Percentiles rank a stretch among this genome's conserved stretches.
Evolutionary conservation across 2,113 vertebrate species (phyloP).

Genomic region (Oreochromis aureus): DNA sequence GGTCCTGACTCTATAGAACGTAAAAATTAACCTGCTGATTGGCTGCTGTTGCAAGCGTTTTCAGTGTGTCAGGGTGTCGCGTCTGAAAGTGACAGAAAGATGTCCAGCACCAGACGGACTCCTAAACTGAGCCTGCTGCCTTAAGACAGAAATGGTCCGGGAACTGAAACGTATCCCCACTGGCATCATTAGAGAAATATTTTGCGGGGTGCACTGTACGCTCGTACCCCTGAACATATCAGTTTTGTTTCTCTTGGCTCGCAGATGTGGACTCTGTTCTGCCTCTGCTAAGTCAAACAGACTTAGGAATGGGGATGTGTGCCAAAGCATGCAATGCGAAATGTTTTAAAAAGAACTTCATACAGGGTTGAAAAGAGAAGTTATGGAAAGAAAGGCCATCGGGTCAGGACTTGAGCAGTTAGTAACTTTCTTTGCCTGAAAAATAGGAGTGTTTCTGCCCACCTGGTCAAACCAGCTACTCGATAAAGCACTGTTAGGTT

Average conservation of each 20-base stretch:
- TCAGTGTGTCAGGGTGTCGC: neutral
- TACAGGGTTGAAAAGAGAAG: slow-evolving; percentile 40
- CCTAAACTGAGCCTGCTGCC: neutral
- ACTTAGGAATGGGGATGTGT: slow-evolving; percentile 56
- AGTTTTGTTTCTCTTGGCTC: slow-evolving; percentile 73
- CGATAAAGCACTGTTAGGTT: neutral
- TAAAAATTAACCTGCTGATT: neutral
- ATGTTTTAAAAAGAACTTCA: slow-evolving; percentile 53
- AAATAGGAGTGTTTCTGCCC: neutral
- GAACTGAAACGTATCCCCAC: slow-evolving; percentile 64
- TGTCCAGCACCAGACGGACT: neutral
- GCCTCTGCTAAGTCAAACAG: slow-evolving; percentile 72
- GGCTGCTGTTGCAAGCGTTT: neutral
- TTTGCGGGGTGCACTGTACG: slow-evolving; percentile 49
- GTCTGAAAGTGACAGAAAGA: slow-evolving; percentile 2
- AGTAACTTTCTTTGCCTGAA: neutral
- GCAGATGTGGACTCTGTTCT: slow-evolving; percentile 48
- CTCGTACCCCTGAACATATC: slow-evolving; percentile 65
- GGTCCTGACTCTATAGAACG: neutral
- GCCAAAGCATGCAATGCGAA: slow-evolving; percentile 68
- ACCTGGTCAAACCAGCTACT: neutral
- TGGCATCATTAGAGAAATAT: slow-evolving; percentile 72
- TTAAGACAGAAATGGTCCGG: slow-evolving; percentile 30
- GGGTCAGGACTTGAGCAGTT: neutral
- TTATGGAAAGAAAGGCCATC: slow-evolving; percentile 25